phyloP scores from a whole-genome alignment of 2,888 invertebrate species.

The Noctua janthe region DNA sequence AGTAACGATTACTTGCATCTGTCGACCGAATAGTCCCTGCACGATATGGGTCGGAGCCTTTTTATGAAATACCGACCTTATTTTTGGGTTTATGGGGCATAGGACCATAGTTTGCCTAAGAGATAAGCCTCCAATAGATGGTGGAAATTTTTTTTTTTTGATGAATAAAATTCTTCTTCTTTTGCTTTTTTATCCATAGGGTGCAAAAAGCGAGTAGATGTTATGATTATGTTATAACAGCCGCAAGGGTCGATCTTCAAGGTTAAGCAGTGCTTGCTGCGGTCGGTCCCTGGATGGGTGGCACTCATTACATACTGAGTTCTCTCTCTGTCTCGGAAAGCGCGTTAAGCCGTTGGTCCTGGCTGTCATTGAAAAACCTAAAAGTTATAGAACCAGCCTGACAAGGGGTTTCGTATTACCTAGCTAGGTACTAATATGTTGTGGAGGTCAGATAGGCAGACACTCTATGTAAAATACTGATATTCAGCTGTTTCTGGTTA shows the following conservation, averaged over 20 bases:
- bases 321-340: not conserved
- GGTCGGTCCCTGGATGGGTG: not conserved
- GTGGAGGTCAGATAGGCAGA: too few species aligned
- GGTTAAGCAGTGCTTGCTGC: not conserved
- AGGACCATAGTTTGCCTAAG: not conserved
- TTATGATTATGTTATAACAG: not conserved
- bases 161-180: not conserved
- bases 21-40: constrained; percentile 25
- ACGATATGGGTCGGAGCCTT: constrained; percentile 30
- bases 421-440: too few species aligned
- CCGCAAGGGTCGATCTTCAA: too few species aligned
- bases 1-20: constrained; percentile 61
- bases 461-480: too few species aligned
- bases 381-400: not conserved
- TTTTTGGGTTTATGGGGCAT: constrained; percentile 5
- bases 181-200: not conserved
- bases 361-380: not conserved
- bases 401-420: not conserved
- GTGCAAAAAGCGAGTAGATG: not conserved
- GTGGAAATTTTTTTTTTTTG: not conserved
- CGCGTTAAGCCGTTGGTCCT: not conserved
- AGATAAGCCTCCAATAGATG: not conserved
- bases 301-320: not conserved
- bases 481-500: too few species aligned
- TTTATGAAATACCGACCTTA: constrained; percentile 42